Evolutionary conservation across 2,797 vertebrate species (phyloP), one percentile per base, ranked within the genome.

Genomic region (Smutsia gigantea): DNA sequence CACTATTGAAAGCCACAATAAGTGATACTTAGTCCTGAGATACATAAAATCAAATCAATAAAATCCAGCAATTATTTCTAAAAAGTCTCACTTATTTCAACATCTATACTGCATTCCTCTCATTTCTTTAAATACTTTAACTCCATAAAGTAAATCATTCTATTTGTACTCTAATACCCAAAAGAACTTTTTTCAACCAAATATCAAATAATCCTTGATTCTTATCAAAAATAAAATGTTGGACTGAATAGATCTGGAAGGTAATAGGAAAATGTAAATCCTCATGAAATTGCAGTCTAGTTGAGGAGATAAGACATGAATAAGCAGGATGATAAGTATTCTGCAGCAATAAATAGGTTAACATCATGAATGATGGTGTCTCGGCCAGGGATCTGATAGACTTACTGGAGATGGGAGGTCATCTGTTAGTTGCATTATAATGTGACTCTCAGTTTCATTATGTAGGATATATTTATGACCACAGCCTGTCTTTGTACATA

Each of bases 41-140:
- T 87, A 10, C n/a, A 72, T 57, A n/a, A 46, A 46, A 81, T 89
- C 63, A 63, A 29, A 68, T 75, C 21, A 51, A 53, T 75, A 74
- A 49, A 93, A 93, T 86, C 63, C 49, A 97, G 42, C 49, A 64
- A 34, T 64, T 85, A 49, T 87, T 97, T 93, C 61, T 92, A 63
- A 81, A 77, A 71, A 31, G 63, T 39, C 49, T 95, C 39, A 64
- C 63, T 87, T 77, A 77, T 71, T 74, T 94, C 10, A 93, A 27
- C 42, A 83, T 46, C 27, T 55, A 39, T 46, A 11, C 23, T 78
- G 6, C 18, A 53, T 49, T 93, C 74, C 42, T 74, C 71, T 72
- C 19, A 87, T 87, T 94, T 90, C 55, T 79, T 81, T 46, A 66
- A 81, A 53, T 51, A 53, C 84, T 88, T 97, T 90, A 93, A 77